A percentile compares a stretch with the other conserved stretches of the same genome.
Conservation (phyloP, 2,797 vertebrate genomes). For the Peromyscus aztecus region DNA sequence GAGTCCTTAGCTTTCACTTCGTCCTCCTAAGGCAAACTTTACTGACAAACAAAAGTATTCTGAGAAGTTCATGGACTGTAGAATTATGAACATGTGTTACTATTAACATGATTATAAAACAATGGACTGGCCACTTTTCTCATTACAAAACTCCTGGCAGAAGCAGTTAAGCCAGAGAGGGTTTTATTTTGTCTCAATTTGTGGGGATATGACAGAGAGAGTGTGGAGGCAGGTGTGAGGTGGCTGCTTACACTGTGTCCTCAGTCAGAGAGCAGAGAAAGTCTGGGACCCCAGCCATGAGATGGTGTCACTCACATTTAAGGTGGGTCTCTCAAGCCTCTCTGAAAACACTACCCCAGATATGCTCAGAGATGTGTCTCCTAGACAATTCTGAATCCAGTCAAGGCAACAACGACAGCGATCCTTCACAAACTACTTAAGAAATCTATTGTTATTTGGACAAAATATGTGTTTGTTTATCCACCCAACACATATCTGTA, state of each 20-base stretch:
- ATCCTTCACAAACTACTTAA: neutral
- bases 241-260: neutral
- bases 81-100: neutral
- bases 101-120: neutral
- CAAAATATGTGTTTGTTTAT: constrained; percentile 19
- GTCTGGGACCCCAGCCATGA: neutral
- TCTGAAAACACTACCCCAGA: neutral
- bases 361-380: too few relatives aligned
- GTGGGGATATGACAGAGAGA: neutral
- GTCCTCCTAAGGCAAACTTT: constrained; percentile 39
- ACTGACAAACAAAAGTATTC: constrained; percentile 6
- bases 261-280: neutral
- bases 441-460: neutral
- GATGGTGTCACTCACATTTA: neutral
- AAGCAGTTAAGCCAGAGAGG: too few relatives aligned
- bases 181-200: neutral
- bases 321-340: neutral
- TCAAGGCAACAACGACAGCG: neutral
- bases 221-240: neutral
- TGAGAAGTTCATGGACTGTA: constrained; percentile 28
- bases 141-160: neutral
- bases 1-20: constrained; percentile 47
- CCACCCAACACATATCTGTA: neutral
- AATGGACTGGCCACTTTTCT: neutral
- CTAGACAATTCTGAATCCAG: neutral